phyloP scores from a whole-genome alignment of 2,113 vertebrate genomes.

The Siniperca chuatsi region DNA sequence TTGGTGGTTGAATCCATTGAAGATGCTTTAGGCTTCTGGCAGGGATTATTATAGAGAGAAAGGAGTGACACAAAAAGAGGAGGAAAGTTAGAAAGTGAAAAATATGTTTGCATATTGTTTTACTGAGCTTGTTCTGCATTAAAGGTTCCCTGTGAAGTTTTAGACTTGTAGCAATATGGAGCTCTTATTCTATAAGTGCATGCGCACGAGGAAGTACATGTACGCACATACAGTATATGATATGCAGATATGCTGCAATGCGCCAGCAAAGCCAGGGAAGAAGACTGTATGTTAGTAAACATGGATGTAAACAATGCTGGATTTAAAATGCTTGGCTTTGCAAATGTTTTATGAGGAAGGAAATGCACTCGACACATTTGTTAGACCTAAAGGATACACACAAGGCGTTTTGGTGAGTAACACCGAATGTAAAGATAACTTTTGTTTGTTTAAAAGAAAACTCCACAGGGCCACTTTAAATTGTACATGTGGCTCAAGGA shows the following conservation, averaged over 20 bases:
- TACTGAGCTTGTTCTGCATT: neutral
- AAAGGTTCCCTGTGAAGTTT: neutral
- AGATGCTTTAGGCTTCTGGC: conserved; percentile 92
- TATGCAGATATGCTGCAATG: neutral
- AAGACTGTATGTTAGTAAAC: too few species aligned
- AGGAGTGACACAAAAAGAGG: neutral
- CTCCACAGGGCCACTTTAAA: neutral
- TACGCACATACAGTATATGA: too few species aligned
- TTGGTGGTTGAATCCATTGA: conserved; percentile 91
- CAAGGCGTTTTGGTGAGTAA: neutral
- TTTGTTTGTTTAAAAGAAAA: neutral
- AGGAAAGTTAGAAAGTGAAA: neutral
- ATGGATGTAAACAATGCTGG: too few species aligned
- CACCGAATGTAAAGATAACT: neutral
- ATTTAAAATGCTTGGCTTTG: too few species aligned
- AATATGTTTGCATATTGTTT: neutral
- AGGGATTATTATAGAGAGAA: conserved; percentile 1
- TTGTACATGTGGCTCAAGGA: neutral
- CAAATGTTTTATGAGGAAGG: too few species aligned
- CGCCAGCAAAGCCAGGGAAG: neutral
- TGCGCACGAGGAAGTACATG: too few species aligned
- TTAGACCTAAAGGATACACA: neutral
- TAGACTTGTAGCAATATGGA: neutral
- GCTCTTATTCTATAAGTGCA: too few species aligned
- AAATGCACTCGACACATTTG: too few species aligned